Evolutionary conservation across 2,888 invertebrate genomes (phyloP).

Genomic region (Phengaris alcon): DNA sequence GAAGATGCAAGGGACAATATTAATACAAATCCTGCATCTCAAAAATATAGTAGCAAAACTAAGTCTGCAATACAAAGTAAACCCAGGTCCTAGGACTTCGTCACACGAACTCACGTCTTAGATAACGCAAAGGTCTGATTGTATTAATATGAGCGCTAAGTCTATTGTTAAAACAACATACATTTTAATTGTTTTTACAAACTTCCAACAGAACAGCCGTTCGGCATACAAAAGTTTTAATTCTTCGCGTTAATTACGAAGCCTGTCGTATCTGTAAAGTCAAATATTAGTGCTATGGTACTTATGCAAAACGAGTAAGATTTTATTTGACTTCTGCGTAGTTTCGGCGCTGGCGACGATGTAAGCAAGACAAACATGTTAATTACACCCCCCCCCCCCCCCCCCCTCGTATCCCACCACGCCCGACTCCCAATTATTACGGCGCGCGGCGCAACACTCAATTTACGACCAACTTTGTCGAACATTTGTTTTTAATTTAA

Average conservation of each 20-base stretch:
- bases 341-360: constrained; percentile 73
- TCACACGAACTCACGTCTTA: not conserved
- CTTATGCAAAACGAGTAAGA: constrained; percentile 73
- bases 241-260: constrained; percentile 69
- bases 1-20: not conserved
- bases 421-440: constrained; percentile 46
- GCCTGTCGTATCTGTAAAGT: constrained; percentile 57
- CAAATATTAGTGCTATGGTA: constrained; percentile 64
- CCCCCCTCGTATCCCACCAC: constrained; percentile 39
- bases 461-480: constrained; percentile 60
- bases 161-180: constrained; percentile 20
- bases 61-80: not conserved
- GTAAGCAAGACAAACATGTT: constrained; percentile 78
- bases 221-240: constrained; percentile 63
- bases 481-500: constrained; percentile 65
- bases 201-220: constrained; percentile 35
- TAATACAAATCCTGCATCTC: not conserved
- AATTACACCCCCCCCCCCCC: constrained; percentile 57
- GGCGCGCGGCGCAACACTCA: constrained; percentile 49
- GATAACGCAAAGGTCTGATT: constrained; percentile 12
- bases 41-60: not conserved
- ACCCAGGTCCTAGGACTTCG: not conserved
- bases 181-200: constrained; percentile 36
- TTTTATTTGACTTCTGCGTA: constrained; percentile 77
- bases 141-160: constrained; percentile 4